Base-by-base conservation (phyloP, 2,888 invertebrate genomes). In the Lysandra coridon region DNA sequence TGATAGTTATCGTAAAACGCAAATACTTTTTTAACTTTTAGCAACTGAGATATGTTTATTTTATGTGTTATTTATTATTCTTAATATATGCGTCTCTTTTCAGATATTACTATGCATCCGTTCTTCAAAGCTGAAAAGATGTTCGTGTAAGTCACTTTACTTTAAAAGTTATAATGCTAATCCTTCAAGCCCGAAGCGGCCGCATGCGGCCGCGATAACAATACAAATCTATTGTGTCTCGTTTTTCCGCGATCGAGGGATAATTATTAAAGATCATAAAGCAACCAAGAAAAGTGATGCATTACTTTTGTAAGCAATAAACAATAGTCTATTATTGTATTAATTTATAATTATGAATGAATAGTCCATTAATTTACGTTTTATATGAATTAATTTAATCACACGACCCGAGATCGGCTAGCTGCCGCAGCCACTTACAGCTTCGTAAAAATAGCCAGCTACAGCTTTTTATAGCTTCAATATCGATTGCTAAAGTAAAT, bases 381-480 rank as follows among this genome's bases (percentile, higher is more conserved):
- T 40, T 40, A 40, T 40, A 40, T 40, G 40, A 40, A 40, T 60
- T n/a, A 60, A 60, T 60, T 60, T 6, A 23, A 62, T 62, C 23
- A 62, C 60, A 7, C 23, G 23, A 6, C 64, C 7, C 12, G 30
- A 64, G 64, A 23, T 64, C 64, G 12, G 30, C 30, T 64, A 23
- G 62, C 60, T 62, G 60, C 62, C 62, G 62, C 64, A 64, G 30
- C 64, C 30, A 64, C 60, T 60, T 62, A 62, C 23, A 64, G 62
- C 23, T 64, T 64, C 10, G 23, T 64, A 64, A 6, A 62, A 62
- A 62, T 62, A 62, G 23, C n/a, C n/a, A 17, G 14, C 14, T 57
- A 57, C 17, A 17, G 60, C 60, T 62, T 62, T 17, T 62, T 62
- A 62, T 62, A 62, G 60, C n/a, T 62, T 62, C n/a, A n/a, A 6